A percentile compares a stretch with the other conserved stretches of the same genome.
Conservation (phyloP, 2,797 vertebrate genomes). For the Emys orbicularis region DNA sequence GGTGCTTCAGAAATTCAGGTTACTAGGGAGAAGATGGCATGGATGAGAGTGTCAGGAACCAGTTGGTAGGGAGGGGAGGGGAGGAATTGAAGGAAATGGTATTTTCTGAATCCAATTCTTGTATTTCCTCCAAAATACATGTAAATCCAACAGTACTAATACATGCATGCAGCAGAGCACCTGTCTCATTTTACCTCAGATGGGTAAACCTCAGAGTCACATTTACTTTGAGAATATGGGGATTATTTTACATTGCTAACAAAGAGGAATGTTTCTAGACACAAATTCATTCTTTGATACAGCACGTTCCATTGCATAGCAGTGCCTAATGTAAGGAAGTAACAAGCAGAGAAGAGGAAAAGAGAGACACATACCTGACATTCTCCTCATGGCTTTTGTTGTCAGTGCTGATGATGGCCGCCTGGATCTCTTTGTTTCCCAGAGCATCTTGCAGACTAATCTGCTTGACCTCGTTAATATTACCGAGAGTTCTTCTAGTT, state of each 20-base stretch:
- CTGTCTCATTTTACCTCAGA: neutral
- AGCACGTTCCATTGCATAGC: neutral
- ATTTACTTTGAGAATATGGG: neutral
- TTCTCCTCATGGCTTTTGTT: constrained; percentile 88
- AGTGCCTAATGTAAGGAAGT: neutral
- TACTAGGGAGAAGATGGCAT: neutral
- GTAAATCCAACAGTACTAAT: neutral
- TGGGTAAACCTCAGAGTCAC: neutral
- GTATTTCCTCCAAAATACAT: neutral
- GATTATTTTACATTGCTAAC: neutral
- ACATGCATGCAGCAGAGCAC: neutral
- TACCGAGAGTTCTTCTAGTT: constrained; percentile 85
- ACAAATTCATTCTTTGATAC: neutral
- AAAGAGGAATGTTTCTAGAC: neutral
- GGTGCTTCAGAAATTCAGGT: neutral
- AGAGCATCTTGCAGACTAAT: constrained; percentile 88
- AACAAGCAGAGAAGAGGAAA: neutral
- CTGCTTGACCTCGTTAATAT: constrained; percentile 85
- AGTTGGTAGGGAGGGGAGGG: neutral
- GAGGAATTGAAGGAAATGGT: neutral
- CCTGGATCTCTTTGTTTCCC: constrained; percentile 84
- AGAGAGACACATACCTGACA: constrained; percentile 83
- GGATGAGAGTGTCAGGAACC: neutral
- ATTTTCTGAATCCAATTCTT: neutral
- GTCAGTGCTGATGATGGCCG: constrained; percentile 92